Percentiles rank a stretch among this genome's conserved stretches.
Conservation (phyloP, 1,140 invertebrate genomes). For the Belonocnema kinseyi region DNA sequence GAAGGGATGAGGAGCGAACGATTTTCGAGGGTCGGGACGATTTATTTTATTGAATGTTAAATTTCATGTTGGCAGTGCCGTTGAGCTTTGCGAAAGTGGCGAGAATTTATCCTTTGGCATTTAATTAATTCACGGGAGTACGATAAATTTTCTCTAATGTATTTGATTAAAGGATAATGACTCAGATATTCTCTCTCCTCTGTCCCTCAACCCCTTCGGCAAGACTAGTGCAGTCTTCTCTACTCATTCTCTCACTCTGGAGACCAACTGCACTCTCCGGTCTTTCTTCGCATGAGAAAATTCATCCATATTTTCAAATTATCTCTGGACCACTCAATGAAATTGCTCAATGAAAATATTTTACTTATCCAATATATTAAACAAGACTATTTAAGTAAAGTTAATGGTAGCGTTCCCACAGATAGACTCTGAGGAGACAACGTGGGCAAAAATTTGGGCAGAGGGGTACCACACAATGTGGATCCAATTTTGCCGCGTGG, state of each 20-base stretch:
- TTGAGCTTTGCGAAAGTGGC: conserved; percentile 47
- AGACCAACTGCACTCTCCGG: conserved; percentile 34
- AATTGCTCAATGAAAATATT: no score
- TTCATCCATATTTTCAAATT: no score
- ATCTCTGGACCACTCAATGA: no score
- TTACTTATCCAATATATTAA: no score
- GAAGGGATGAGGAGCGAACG: conserved; percentile 39
- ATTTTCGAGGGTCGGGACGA: conserved; percentile 56
- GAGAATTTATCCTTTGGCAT: conserved; percentile 75
- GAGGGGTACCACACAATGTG: no score
- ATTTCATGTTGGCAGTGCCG: conserved; percentile 62
- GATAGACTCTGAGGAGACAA: no score
- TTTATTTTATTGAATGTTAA: conserved; percentile 73
- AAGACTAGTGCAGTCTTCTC: conserved; percentile 38
- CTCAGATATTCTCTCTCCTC: conserved; percentile 54
- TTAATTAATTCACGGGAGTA: conserved; percentile 74
- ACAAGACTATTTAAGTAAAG: no score
- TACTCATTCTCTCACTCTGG: conserved; percentile 34
- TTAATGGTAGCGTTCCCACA: no score
- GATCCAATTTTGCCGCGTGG: no score
- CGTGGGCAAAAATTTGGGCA: no score
- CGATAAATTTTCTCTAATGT: conserved; percentile 76
- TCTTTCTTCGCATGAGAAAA: not conserved
- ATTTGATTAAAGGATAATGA: conserved; percentile 77
- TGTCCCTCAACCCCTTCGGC: conserved; percentile 38